Conservation (phyloP, 2,888 invertebrate genomes). For the Creontiades dilutus region DNA sequence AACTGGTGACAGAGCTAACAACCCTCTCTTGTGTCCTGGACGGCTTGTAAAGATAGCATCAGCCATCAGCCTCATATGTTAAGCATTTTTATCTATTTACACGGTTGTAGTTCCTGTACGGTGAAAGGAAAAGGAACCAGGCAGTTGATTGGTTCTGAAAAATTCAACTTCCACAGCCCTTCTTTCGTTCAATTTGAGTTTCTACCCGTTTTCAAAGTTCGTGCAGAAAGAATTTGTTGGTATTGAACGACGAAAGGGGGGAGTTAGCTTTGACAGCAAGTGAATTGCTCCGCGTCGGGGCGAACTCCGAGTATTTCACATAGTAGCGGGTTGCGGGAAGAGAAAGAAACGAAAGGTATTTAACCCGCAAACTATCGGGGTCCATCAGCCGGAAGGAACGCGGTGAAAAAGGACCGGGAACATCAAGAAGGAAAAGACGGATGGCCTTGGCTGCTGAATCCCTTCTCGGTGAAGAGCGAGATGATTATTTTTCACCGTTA, state of each 20-base stretch:
- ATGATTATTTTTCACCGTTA: slow-evolving; percentile 36
- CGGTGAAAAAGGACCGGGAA: neutral
- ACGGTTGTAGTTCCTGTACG: neutral
- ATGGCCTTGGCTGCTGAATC: neutral
- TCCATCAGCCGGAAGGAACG: slow-evolving; percentile 27
- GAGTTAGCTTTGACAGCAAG: slow-evolving; percentile 10
- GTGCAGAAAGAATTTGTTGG: neutral
- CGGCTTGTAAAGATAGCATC: too few species aligned
- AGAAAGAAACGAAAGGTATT: slow-evolving; percentile 13
- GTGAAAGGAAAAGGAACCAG: neutral
- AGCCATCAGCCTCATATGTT: too few species aligned
- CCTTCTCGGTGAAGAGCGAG: neutral
- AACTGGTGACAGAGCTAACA: too few species aligned
- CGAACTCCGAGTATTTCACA: neutral
- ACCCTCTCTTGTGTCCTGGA: too few species aligned
- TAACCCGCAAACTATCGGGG: slow-evolving; percentile 31
- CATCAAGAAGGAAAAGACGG: slow-evolving; percentile 36
- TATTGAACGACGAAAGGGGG: neutral
- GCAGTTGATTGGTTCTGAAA: neutral
- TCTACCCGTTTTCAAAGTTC: neutral
- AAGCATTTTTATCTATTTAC: neutral
- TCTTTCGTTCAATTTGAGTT: neutral
- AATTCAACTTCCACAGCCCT: neutral
- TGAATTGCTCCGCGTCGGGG: neutral
- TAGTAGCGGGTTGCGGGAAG: slow-evolving; percentile 10